phyloP scores from a whole-genome alignment of 2,113 vertebrate species.

The Origma solitaria region DNA sequence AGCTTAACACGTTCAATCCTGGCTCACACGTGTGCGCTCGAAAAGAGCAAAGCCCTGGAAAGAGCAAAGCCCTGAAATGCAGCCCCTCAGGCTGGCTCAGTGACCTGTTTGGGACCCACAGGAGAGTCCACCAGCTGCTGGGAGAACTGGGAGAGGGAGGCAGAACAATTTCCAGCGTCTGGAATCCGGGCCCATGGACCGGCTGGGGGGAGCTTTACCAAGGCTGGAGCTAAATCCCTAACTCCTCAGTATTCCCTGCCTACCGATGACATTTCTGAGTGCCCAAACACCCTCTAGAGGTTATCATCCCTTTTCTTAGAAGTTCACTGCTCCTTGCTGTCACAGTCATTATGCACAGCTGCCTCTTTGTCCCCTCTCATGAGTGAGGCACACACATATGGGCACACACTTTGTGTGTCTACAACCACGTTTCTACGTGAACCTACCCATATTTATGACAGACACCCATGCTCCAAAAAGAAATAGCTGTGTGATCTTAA shows the following conservation, averaged over 20 bases:
- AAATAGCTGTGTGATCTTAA: background rate
- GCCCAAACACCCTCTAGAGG: background rate
- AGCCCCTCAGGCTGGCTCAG: background rate
- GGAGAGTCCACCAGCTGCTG: background rate
- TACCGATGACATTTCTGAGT: conserved; percentile 1
- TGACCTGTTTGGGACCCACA: background rate
- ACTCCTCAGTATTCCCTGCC: background rate
- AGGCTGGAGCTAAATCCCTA: background rate
- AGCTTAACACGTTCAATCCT: background rate
- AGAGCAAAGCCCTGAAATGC: background rate
- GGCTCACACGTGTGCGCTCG: background rate
- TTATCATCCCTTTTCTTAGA: background rate
- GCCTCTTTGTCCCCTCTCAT: background rate
- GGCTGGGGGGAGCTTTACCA: background rate
- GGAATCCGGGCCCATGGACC: background rate
- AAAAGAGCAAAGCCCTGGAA: background rate
- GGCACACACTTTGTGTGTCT: background rate
- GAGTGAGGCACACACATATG: background rate
- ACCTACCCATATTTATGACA: background rate
- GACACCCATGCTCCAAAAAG: background rate
- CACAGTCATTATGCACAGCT: background rate
- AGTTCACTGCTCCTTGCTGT: background rate
- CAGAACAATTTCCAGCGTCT: background rate
- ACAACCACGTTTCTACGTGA: background rate
- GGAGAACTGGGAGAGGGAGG: background rate